Evolutionary conservation across 2,113 vertebrate species (phyloP).

Genomic region (Plestiodon gilberti): DNA sequence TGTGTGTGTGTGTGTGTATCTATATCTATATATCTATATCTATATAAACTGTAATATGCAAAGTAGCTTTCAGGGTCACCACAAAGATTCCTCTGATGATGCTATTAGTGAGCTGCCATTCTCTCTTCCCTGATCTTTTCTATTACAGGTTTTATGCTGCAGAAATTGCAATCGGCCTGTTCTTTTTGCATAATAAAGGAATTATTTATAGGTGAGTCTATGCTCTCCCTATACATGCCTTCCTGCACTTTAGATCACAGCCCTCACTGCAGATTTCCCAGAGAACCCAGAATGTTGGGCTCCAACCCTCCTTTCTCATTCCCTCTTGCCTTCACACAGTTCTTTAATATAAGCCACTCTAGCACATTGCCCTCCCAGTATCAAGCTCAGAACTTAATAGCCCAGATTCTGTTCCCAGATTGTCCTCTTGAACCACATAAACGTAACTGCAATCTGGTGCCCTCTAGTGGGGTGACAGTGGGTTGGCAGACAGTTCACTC

Average conservation of each 20-base stretch:
- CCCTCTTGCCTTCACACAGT: too few species aligned
- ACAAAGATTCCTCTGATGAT: neutral
- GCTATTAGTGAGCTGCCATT: neutral
- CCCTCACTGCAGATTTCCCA: neutral
- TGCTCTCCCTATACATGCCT: neutral
- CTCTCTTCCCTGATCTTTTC: neutral
- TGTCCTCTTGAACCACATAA: neutral
- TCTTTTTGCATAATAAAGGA: conserved; percentile 92
- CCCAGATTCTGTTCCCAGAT: neutral
- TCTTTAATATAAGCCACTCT: neutral
- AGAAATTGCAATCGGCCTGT: conserved; percentile 89
- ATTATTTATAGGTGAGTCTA: conserved; percentile 88
- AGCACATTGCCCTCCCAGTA: too few species aligned
- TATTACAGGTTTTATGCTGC: conserved; percentile 87
- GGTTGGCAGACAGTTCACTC: neutral
- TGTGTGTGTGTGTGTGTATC: too few species aligned
- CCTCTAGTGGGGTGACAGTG: neutral
- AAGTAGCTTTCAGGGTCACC: neutral
- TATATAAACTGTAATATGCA: neutral
- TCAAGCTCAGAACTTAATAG: neutral
- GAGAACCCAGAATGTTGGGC: neutral
- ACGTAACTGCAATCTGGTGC: neutral
- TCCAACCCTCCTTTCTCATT: neutral
- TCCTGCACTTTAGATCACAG: neutral
- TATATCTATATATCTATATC: too few species aligned